Base-by-base conservation (phyloP, 2,797 vertebrate genomes). In the Sparidentex hasta region DNA sequence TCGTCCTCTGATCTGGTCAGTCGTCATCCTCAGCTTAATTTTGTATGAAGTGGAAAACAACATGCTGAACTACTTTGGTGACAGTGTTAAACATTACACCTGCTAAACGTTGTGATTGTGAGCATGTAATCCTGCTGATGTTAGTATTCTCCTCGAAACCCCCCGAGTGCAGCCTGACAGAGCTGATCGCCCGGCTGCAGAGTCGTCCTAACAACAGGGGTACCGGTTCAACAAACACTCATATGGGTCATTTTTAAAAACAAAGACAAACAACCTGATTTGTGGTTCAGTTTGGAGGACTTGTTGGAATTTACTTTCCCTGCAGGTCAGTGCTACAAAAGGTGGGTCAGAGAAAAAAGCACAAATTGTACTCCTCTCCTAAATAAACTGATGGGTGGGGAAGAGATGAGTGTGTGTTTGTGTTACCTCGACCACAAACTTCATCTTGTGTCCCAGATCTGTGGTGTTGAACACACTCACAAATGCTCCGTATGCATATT, bases 361-460 rank as follows among this genome's bases (percentile, higher is more conserved):
- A 78, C 50, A 81, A 73, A 63, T 55, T 75, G 69, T 67, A 75
- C 14, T 27, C 27, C 17, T 68, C 51, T 50, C 27, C 21, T 18
- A 38, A 78, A 74, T 52, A 69, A 52, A 80, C 55, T 41, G 52
- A 57, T 43, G 13, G 16, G 41, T n/a, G 56, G 21, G 33, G 41
- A 56, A 63, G 21, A 47, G 46, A 71, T 59, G 65, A 65, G 21
- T 41, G 33, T 48, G 38, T 65, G 58, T 29, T 69, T 1, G 25
- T 51, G 46, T 5, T 67, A 47, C 69, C 29, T 71, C 79, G 59
- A 76, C 13, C 21, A 71, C 47, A 75, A 56, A 25, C 8, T 33
- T 50, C 7, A 27, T 50, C 51, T 67, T 77, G 29, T 76, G 78
- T 65, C 76, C 83, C 57, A 85, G 66, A 79, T 86, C 78, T 74